phyloP scores from a whole-genome alignment of 1,140 invertebrate genomes.

The Pogonomyrmex barbatus region DNA sequence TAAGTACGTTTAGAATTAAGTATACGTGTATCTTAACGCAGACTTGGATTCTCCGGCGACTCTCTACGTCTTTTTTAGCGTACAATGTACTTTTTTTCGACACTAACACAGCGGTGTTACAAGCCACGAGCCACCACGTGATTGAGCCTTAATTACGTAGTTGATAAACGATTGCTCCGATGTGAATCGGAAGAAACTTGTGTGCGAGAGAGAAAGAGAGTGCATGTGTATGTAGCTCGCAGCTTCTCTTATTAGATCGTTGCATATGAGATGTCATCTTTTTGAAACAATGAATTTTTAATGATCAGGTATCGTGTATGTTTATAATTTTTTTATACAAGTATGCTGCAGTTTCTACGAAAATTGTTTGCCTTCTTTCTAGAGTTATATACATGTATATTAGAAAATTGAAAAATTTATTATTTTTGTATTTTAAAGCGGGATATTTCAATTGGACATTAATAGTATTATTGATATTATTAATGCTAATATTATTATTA shows the following conservation, averaged over 20 bases:
- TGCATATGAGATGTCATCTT: constrained; percentile 55
- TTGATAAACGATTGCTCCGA: constrained; percentile 68
- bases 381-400: neutral
- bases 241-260: constrained; percentile 56
- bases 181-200: constrained; percentile 47
- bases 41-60: constrained; percentile 57
- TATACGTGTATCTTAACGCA: constrained; percentile 75
- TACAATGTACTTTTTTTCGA: constrained; percentile 70
- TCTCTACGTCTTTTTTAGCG: constrained; percentile 70
- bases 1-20: constrained; percentile 75
- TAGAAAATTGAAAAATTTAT: constrained; percentile 11
- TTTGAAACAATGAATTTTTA: constrained; percentile 24
- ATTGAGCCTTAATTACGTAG: constrained; percentile 75
- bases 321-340: constrained; percentile 27
- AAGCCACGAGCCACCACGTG: constrained; percentile 71
- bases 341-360: neutral
- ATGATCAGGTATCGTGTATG: neutral
- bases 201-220: constrained; percentile 39
- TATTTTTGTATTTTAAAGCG: constrained; percentile 21
- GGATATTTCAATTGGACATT: neutral
- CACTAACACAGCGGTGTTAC: constrained; percentile 52
- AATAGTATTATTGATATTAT: constrained; percentile 15
- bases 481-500: constrained; percentile 34
- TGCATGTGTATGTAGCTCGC: constrained; percentile 58
- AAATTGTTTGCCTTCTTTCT: neutral